Conservation (phyloP, 2,113 vertebrate genomes). For the Cranoglanis bouderius region DNA sequence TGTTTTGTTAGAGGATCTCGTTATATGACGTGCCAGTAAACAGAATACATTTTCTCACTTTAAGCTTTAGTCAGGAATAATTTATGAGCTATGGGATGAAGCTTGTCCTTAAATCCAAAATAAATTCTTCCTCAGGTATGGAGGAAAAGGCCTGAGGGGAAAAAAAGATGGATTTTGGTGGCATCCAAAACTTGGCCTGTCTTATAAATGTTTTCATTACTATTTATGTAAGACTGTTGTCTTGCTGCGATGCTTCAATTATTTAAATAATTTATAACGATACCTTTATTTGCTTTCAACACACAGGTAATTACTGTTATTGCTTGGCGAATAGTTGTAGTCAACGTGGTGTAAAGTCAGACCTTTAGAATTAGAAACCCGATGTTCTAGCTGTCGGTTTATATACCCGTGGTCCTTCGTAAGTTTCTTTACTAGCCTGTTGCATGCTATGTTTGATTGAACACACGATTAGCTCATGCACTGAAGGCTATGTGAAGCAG, state of each 20-base stretch:
- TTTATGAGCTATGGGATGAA: constrained; percentile 46
- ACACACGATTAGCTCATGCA: too few relatives aligned
- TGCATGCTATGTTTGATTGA: background rate
- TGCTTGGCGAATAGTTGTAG: background rate
- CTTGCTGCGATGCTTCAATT: background rate
- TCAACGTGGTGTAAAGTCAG: background rate
- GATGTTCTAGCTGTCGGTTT: background rate
- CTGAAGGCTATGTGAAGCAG: constrained; percentile 22
- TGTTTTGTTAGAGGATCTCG: background rate
- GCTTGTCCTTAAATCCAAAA: constrained; percentile 23
- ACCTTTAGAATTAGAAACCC: background rate
- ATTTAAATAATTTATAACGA: background rate
- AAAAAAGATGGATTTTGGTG: background rate
- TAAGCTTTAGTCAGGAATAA: constrained; percentile 46
- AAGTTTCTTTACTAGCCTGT: constrained; percentile 19
- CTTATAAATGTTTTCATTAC: background rate
- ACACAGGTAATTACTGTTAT: background rate
- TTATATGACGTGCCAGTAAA: constrained; percentile 34
- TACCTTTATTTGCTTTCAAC: background rate
- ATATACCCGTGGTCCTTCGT: background rate
- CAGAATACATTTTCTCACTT: constrained; percentile 36
- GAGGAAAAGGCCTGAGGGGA: background rate
- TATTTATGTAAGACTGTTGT: background rate
- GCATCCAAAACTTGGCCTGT: background rate
- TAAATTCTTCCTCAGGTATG: background rate